These are phyloP conservation scores for Thaumatotibia leucotreta DNA, from an alignment of 1,140 invertebrate species.

Conservation along the genomic window DNA sequence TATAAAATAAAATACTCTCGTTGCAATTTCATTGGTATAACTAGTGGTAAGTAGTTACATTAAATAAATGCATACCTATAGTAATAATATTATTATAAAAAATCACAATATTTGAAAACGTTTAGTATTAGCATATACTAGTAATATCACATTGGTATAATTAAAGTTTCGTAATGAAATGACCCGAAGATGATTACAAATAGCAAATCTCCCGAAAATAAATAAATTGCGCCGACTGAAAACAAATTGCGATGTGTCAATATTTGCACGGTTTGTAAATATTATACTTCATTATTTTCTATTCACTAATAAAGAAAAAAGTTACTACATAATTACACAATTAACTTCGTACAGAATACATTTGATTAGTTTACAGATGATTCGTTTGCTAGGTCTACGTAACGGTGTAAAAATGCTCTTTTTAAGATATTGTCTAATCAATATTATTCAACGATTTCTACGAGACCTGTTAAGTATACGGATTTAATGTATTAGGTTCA, in stretches of 20 bases:
- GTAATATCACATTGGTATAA: conserved; percentile 25
- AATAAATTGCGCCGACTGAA: background rate
- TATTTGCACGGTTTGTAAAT: background rate
- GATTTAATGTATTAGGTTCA: no score
- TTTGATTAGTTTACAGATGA: no score
- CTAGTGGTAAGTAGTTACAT: conserved; percentile 21
- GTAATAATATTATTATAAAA: background rate
- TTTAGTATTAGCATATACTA: background rate
- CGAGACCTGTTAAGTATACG: no score
- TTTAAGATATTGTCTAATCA: no score
- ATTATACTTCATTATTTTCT: no score
- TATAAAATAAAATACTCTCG: conserved; percentile 30
- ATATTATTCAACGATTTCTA: no score
- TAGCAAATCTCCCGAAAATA: background rate
- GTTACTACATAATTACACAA: no score
- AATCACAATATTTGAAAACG: conserved; percentile 10
- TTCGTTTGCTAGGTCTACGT: no score
- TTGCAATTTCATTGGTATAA: conserved; percentile 39
- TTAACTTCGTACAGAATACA: no score
- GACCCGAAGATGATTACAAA: background rate
- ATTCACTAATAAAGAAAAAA: no score
- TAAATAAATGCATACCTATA: conserved; percentile 15
- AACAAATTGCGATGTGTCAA: background rate
- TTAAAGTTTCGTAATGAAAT: background rate
- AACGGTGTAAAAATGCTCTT: no score